These are phyloP conservation scores for Meiosimyza decipiens DNA, from an alignment of 2,888 invertebrate genomes.

Conservation along the genomic window DNA sequence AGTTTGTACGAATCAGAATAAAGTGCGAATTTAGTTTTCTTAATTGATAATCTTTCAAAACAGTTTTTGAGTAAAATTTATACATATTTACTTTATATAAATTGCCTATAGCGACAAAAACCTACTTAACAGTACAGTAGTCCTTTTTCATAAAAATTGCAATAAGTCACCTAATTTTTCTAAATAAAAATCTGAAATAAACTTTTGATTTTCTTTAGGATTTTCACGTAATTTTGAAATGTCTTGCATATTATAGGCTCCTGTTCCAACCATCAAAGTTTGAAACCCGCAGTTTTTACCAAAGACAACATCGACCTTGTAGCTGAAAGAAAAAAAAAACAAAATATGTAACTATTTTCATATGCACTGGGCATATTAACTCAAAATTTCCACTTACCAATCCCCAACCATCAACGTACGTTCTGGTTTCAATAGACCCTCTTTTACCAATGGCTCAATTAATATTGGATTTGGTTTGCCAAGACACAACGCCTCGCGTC, in stretches of 20 bases:
- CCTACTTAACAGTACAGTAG: neutral
- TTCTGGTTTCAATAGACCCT: conserved; percentile 80
- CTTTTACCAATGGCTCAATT: conserved; percentile 75
- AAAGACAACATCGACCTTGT: conserved; percentile 91
- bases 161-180: conserved; percentile 78
- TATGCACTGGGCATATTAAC: neutral
- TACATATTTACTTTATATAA: too few relatives aligned
- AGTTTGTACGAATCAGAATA: too few relatives aligned
- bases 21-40: too few relatives aligned
- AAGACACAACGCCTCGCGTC: conserved; percentile 80
- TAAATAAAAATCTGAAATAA: conserved; percentile 78
- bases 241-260: conserved; percentile 77
- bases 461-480: conserved; percentile 92
- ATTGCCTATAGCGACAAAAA: too few relatives aligned
- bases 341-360: conserved; percentile 7
- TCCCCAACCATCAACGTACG: conserved; percentile 72
- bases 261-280: conserved; percentile 88
- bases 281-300: conserved; percentile 88
- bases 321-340: conserved; percentile 69
- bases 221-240: conserved; percentile 69
- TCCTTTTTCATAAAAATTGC: conserved; percentile 41
- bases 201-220: conserved; percentile 70
- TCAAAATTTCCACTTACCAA: conserved; percentile 52
- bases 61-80: too few relatives aligned
- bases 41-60: too few relatives aligned